Base-by-base conservation (phyloP, 2,888 invertebrate genomes). In the Diaperis boleti region DNA sequence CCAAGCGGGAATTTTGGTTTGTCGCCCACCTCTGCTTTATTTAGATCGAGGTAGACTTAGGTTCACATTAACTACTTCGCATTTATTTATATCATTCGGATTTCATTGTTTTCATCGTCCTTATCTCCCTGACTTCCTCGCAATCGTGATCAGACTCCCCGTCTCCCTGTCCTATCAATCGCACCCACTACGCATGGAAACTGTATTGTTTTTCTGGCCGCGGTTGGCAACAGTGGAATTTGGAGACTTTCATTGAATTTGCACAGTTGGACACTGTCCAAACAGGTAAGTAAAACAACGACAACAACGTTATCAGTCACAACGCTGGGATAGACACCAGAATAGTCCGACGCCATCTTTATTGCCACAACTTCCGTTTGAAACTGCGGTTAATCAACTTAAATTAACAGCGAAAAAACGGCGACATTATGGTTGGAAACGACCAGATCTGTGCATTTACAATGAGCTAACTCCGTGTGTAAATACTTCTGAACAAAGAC, bases 1-100 rank as follows among this genome's bases (percentile, higher is more conserved):
- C 72, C 72, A 72, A 72, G 74, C 72, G 78, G 75, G 75, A 79
- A 79, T 79, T 79, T 79, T 77, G 73, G 77, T 79, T 75, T 73
- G 77, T 79, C 79, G 80, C 79, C 79, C 79, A 79, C 79, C 67
- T 62, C 71, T 69, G 73, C 75, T 78, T 77, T 74, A 74, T 75
- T 79, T 78, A 78, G 78, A 77, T 69, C 77, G 76, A 77, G 77
- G 76, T 77, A 76, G 75, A 33, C 74, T 70, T 71, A 75, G 75
- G 74, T 77, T 77, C 73, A 76, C 78, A 72, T 66, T 62, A 62
- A 65, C 62, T 62, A 59, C 62, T 65, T 59, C 61, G 41, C 57
- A 44, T 66, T 68, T 70, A 71, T 71, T 71, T 71, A 71, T 71
- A 69, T 67, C 65, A 55, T 20, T 54, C 45, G 17, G 18, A 44